Base-by-base conservation (phyloP, 2,113 vertebrate genomes). In the Epinephelus lanceolatus region DNA sequence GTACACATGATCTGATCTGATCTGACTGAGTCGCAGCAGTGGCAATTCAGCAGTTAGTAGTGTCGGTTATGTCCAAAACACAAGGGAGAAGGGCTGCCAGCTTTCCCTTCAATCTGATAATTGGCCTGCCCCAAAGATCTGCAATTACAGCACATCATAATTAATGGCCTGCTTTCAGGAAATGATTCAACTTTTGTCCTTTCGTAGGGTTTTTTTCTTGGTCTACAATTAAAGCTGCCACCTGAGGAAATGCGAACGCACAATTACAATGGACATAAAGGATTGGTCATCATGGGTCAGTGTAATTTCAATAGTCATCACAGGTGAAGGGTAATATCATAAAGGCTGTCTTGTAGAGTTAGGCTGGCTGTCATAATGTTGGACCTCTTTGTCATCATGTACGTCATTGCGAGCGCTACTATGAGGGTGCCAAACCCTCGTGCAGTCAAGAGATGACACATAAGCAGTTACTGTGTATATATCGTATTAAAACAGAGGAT, bases 141-240 rank as follows among this genome's bases (percentile, higher is more conserved):
- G 89, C 92, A 94, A 91, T 94, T 91, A 92, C 82, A 87, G 80
- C 81, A 90, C 89, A 82, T 91, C 89, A 91, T 93, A 92, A 94
- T 94, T 93, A 94, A 92, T 83, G 78, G 67, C 71, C 69, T 37
- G 84, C 89, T 91, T 84, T 89, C 88, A 23, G 37, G 69, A 89
- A 90, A 90, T 79, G 65, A 88, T 84, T 91, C 77, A 92, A 89
- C 91, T 88, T 89, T 88, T 90, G 90, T 88, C 80, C 86, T 77
- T 70, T 75, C 25, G 3, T 51, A 27, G 27, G 53, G 57, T 88
- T 77, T 71, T 72, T 66, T 70, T 49, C 40, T 78, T 40, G 10
- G 37, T 83, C 62, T 81, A 71, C 88, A 88, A 93, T 94, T 89
- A 92, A 90, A 89, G 70, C 83, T 87, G 89, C 89, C 89, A 92